Evolutionary conservation across 2,888 invertebrate species (phyloP), one percentile per base, ranked within the genome.

Genomic region (Scaptomyza reducta): DNA sequence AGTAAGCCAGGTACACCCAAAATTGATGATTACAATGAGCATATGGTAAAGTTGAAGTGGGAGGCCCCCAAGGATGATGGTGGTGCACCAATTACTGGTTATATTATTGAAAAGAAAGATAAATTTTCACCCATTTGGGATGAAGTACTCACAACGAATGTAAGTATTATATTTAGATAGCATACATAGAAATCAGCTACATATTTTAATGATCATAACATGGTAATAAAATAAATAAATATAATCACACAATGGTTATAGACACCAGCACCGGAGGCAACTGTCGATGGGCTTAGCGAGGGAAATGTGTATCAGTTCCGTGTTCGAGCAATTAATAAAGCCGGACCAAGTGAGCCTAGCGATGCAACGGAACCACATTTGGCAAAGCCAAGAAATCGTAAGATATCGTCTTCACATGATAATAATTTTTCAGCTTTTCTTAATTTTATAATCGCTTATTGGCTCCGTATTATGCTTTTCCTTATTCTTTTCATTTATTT

Each of bases 21-120:
- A 66, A 94, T 98, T 75, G 95, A 95, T 49, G 98, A 98, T 89
- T 98, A 97, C 95, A 96, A 97, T 90, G 96, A 96, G 64, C 96
- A 97, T 91, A 95, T 96, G 70, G 97, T 97, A 53, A 96, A 97
- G 91, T 94, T 99, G 58, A 95, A 95, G 46, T 99, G 99, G 99
- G 94, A 95, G 0, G 96, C 97, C 89, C 99, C 99, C 2, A 95
- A 97, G 73, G 95, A 96, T 89, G 98, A 99, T 92, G 99, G 99
- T 49, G 99, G 99, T 18, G 97, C 98, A 14, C 98, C 98, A 1
- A 97, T 99, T 88, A 96, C 95, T n/a, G 98, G 98, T n/a, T 99
- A 99, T 90, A 93, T 97, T 56, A 96, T 98, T 88, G 98, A 98
- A 92, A 97, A 96, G 85, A 95, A 97, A 83, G 97, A 97, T 92